phyloP scores from a whole-genome alignment of 2,797 vertebrate genomes.

The Morus bassanus region DNA sequence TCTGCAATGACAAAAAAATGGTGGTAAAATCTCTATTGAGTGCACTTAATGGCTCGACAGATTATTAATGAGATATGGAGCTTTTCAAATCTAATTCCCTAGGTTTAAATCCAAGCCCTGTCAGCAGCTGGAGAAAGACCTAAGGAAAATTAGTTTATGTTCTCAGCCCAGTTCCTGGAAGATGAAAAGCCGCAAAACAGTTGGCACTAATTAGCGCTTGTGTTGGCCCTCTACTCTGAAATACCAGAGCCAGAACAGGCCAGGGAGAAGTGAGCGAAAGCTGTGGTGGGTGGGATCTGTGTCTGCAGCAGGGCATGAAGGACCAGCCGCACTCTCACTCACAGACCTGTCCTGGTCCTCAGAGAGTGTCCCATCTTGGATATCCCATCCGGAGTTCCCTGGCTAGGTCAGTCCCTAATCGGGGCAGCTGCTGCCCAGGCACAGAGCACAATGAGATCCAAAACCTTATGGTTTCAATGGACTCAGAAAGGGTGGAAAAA shows the following conservation, averaged over 20 bases:
- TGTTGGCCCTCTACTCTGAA: background rate
- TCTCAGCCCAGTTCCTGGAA: background rate
- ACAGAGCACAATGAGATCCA: background rate
- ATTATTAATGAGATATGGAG: slow-evolving; percentile 10
- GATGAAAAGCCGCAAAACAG: background rate
- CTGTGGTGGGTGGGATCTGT: background rate
- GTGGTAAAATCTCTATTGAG: slow-evolving; percentile 21
- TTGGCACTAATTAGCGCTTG: background rate
- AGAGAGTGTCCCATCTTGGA: background rate
- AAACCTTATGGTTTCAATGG: background rate
- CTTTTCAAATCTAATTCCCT: background rate
- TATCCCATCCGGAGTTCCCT: background rate
- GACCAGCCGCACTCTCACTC: background rate
- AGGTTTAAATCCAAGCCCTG: slow-evolving; percentile 13
- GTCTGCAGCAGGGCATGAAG: background rate
- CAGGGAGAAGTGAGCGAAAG: background rate
- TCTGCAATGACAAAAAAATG: background rate
- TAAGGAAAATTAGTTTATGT: background rate
- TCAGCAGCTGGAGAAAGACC: slow-evolving; percentile 19
- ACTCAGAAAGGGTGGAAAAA: background rate
- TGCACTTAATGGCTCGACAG: background rate
- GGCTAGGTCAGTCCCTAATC: background rate
- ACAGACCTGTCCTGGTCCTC: background rate
- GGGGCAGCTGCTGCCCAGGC: background rate
- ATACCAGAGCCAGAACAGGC: background rate